Percentiles rank a stretch among this genome's conserved stretches.
Evolutionary conservation across 2,888 invertebrate genomes (phyloP).

Genomic region (Dicranocentrus wangi): DNA sequence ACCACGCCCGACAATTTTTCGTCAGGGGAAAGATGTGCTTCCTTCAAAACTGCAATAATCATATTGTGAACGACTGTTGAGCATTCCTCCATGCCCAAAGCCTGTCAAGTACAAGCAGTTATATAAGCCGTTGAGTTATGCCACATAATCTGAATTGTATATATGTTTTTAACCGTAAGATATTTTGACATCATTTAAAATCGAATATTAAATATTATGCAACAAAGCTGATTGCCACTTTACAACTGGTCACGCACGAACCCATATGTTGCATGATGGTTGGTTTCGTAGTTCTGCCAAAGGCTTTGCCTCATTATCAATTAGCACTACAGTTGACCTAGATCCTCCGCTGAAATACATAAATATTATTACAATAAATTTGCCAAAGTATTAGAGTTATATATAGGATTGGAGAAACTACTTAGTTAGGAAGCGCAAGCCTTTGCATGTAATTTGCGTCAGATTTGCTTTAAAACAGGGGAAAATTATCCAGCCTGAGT

Average conservation of each 20-base stretch:
- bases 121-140: too few relatives aligned
- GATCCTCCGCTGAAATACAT: slow-evolving; percentile 83
- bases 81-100: slow-evolving; percentile 85
- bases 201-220: background rate
- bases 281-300: slow-evolving; percentile 81
- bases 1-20: slow-evolving; percentile 82
- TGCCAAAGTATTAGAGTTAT: too few relatives aligned
- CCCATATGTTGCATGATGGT: slow-evolving; percentile 87
- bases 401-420: too few relatives aligned
- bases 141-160: too few relatives aligned
- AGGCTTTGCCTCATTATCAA: slow-evolving; percentile 82
- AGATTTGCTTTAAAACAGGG: too few relatives aligned
- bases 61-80: slow-evolving; percentile 83
- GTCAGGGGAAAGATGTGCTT: slow-evolving; percentile 79
- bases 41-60: slow-evolving; percentile 81
- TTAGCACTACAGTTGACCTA: slow-evolving; percentile 85
- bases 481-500: too few relatives aligned
- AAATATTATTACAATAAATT: too few relatives aligned
- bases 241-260: slow-evolving; percentile 73
- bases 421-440: too few relatives aligned
- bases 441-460: too few relatives aligned
- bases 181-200: too few relatives aligned
- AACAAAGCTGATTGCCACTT: background rate
- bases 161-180: too few relatives aligned
- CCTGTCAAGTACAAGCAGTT: too few relatives aligned